These are phyloP conservation scores for Magallana gigas DNA, from an alignment of 1,140 invertebrate species.

Conservation along the genomic window DNA sequence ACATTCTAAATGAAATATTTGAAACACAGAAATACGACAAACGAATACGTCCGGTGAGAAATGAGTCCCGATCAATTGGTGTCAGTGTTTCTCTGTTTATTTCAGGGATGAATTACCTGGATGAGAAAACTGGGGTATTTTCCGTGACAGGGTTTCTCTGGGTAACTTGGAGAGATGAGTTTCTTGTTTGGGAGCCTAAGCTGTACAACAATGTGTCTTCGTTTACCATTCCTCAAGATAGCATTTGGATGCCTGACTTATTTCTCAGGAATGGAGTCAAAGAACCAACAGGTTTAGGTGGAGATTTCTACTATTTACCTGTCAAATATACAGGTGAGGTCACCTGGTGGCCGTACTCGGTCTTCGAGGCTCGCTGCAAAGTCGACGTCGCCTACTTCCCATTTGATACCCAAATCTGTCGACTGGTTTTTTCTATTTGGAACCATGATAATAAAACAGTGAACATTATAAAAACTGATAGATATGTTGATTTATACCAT, in stretches of 20 bases:
- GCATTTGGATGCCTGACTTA: neutral
- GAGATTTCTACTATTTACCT: neutral
- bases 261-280: neutral
- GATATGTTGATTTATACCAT: neutral
- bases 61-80: neutral
- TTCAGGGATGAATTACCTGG: neutral
- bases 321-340: neutral
- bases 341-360: neutral
- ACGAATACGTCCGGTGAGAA: neutral
- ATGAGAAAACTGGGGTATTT: slow-evolving; percentile 6
- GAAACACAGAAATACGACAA: slow-evolving; percentile 16
- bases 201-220: neutral
- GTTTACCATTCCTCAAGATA: neutral
- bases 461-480: neutral
- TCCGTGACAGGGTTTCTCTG: neutral
- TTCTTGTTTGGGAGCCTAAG: neutral
- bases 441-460: neutral
- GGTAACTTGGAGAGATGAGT: neutral
- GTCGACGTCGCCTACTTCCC: neutral
- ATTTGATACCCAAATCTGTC: neutral
- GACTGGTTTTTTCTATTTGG: neutral
- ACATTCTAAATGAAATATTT: neutral
- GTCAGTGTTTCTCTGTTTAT: neutral
- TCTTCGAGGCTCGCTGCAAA: neutral
- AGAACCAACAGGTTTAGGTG: neutral